Evolutionary conservation across 2,888 invertebrate species (phyloP), one percentile per base, ranked within the genome.

Genomic region (Nomada goodeniana): DNA sequence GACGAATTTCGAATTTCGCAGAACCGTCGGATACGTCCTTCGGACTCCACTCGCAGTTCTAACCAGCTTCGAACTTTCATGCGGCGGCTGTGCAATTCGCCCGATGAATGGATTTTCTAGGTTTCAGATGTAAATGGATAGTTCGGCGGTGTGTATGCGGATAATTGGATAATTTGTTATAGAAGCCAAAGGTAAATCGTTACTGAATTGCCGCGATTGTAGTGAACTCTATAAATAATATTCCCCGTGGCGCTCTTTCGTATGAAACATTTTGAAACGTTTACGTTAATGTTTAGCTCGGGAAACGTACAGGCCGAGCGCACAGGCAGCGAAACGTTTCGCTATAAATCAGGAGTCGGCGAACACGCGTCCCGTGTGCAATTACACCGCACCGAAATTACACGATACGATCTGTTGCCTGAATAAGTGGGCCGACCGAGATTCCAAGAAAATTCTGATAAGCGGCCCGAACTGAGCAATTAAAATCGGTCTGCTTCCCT

Each of bases 331-430:
- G 68, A 59, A 80, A 75, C 68, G 23, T 50, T 26, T 29, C 11
- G 60, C 42, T 13, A 74, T 79, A 74, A 81, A 81, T 81, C 65
- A 80, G 29, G 44, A 50, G 69, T 26, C 61, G 69, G 57, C 50
- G 57, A 36, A 64, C 69, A 79, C 65, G 74, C 65, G 64, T 83
- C 86, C 79, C 79, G 65, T 57, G 50, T 74, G 79, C 73, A 79
- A 81, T 81, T 80, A 79, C 73, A 80, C 74, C 15, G 64, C n/a
- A 59, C 42, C 72, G 83, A 85, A 86, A 85, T 85, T 76, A 69
- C 67, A 65, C 52, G 76, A 81, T 76, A 73, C 65, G 71, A 68
- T 83, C 68, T 23, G 69, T 52, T 64, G n/a, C 2, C 55, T 59
- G 67, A 77, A 65, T 74, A 76, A 84, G 59, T 68, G 69, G 63